phyloP scores from a whole-genome alignment of 1,140 invertebrate genomes.

The Babylonia areolata region DNA sequence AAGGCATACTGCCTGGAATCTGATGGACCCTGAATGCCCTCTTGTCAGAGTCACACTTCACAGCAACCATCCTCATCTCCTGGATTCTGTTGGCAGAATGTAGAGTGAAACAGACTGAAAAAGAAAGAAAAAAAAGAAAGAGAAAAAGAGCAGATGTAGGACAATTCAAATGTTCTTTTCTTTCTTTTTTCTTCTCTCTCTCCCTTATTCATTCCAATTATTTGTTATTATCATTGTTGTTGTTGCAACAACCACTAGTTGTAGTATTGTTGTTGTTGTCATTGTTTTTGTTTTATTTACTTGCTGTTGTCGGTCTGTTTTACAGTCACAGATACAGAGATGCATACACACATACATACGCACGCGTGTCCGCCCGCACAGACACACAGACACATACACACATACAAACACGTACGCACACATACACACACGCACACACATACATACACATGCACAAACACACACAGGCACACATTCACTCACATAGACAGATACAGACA shows the following conservation, averaged over 20 bases:
- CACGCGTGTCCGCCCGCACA: not conserved
- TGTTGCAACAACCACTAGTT: not conserved
- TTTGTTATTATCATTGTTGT: too few species aligned
- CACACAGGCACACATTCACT: not conserved
- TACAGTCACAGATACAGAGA: not conserved
- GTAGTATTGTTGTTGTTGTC: not conserved
- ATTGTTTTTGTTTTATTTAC: too few species aligned
- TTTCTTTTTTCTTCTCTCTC: too few species aligned
- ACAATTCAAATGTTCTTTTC: too few species aligned
- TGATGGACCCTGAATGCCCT: not conserved
- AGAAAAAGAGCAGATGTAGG: too few species aligned
- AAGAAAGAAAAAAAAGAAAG: too few species aligned
- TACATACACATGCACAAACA: not conserved
- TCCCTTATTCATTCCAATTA: too few species aligned
- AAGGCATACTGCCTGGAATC: not conserved
- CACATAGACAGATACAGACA: not conserved
- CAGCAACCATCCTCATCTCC: too few species aligned
- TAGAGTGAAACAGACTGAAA: too few species aligned
- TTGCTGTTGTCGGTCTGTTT: not conserved
- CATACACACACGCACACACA: constrained; percentile 10
- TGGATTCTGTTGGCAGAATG: too few species aligned
- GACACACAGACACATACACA: not conserved
- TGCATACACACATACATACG: not conserved
- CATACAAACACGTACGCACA: not conserved
- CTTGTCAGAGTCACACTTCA: not conserved